Conservation (phyloP, 2,113 vertebrate species). For the Pardalotus punctatus region DNA sequence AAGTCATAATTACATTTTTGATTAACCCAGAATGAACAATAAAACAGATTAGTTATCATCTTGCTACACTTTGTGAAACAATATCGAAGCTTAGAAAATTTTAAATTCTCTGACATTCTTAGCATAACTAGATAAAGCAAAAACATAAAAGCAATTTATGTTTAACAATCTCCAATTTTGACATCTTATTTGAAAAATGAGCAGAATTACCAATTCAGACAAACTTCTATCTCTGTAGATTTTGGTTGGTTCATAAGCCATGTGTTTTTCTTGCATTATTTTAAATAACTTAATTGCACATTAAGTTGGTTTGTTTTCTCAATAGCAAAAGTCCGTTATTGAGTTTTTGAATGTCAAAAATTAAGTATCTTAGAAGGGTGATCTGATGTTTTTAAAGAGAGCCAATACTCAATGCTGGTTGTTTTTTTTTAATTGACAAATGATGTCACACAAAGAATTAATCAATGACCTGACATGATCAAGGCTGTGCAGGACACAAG, state of each 20-base stretch:
- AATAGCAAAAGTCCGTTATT: background rate
- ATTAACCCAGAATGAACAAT: slow-evolving; percentile 59
- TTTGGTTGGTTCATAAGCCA: background rate
- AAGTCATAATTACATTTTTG: slow-evolving; percentile 63
- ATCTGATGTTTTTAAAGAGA: background rate
- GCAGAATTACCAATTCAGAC: slow-evolving; percentile 5
- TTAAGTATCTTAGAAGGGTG: background rate
- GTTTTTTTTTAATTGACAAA: background rate
- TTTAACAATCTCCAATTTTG: background rate
- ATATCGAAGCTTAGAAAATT: slow-evolving; percentile 1
- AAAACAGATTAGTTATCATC: slow-evolving; percentile 55
- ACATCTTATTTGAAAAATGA: slow-evolving; percentile 29
- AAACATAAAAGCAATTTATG: slow-evolving; percentile 28
- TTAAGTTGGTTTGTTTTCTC: background rate
- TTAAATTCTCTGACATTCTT: slow-evolving; percentile 7
- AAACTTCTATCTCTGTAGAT: background rate
- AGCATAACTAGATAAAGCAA: slow-evolving; percentile 17
- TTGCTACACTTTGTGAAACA: slow-evolving; percentile 33
- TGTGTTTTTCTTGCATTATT: background rate
- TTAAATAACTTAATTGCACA: background rate
- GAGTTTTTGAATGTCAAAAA: background rate
- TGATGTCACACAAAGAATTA: background rate
- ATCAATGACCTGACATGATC: background rate
- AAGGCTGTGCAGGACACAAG: background rate
- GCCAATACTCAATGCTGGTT: rapidly evolving